phyloP scores from a whole-genome alignment of 2,113 vertebrate species.

The Euleptes europaea region DNA sequence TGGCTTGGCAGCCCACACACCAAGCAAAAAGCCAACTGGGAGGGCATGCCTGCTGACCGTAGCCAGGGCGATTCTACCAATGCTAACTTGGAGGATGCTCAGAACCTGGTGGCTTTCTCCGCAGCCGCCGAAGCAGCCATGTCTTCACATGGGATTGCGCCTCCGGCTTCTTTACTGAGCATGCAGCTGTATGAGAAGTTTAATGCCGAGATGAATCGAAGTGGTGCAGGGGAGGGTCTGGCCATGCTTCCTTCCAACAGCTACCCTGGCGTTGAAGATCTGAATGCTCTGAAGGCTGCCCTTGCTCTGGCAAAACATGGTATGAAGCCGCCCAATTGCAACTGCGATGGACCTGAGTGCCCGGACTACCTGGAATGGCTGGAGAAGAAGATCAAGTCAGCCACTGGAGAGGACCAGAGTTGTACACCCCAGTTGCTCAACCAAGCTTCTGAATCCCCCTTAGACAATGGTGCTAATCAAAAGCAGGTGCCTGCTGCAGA shows the following conservation, averaged over 20 bases:
- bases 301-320: constrained; percentile 90
- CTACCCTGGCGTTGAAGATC: constrained; percentile 77
- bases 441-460: constrained; percentile 6
- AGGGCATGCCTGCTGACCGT: constrained; percentile 44
- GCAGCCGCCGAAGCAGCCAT: constrained; percentile 83
- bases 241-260: constrained; percentile 60
- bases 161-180: constrained; percentile 68
- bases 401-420: constrained; percentile 65
- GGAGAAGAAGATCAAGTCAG: constrained; percentile 92
- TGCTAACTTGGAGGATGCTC: constrained; percentile 87
- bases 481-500: constrained; percentile 56
- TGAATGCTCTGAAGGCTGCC: constrained; percentile 86
- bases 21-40: constrained; percentile 74
- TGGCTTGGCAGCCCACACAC: constrained; percentile 65
- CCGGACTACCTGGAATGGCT: constrained; percentile 98
- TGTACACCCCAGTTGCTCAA: constrained; percentile 31
- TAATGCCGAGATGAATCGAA: constrained; percentile 85
- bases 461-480: constrained; percentile 53
- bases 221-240: constrained; percentile 47
- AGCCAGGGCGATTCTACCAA: constrained; percentile 66
- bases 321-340: constrained; percentile 93
- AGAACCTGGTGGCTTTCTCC: constrained; percentile 92
- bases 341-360: constrained; percentile 94
- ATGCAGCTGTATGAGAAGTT: constrained; percentile 89
- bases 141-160: constrained; percentile 75